Percentiles rank a stretch among this genome's conserved stretches.
These are phyloP conservation scores for Ciconia nigra DNA, from an alignment of 2,797 vertebrate species.

Conservation along the genomic window DNA sequence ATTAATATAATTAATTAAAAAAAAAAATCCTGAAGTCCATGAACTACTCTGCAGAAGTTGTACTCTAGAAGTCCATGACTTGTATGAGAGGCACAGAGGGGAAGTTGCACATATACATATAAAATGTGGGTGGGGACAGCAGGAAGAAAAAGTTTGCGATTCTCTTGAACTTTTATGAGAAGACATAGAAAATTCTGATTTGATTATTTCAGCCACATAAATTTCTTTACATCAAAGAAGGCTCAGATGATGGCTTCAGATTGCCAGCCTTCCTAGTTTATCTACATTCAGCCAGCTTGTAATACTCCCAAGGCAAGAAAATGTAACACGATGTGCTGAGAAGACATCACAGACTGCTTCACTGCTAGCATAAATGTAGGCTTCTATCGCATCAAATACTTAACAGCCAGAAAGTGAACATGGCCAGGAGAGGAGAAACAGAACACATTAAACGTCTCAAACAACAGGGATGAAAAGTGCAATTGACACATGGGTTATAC, in stretches of 20 bases:
- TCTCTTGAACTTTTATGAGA: background rate
- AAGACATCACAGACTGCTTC: background rate
- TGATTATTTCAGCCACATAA: background rate
- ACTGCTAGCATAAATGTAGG: background rate
- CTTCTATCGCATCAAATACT: background rate
- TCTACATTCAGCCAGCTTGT: background rate
- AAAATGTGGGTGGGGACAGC: background rate
- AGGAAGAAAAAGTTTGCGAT: background rate
- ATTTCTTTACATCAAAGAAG: background rate
- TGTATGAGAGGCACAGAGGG: background rate
- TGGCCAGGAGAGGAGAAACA: background rate
- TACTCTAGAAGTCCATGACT: background rate
- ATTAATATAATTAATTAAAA: background rate
- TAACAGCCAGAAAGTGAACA: background rate
- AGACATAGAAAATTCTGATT: background rate
- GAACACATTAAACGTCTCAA: background rate
- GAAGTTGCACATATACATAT: background rate
- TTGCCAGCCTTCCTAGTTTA: background rate
- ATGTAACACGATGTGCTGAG: fast-evolving
- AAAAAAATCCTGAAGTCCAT: background rate
- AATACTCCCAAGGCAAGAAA: background rate
- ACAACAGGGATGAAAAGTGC: background rate
- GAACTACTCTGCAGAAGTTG: background rate
- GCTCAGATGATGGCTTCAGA: background rate
- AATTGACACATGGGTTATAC: background rate